Evolutionary conservation across 2,888 invertebrate genomes (phyloP).

Genomic region (Eupithecia tripunctaria): DNA sequence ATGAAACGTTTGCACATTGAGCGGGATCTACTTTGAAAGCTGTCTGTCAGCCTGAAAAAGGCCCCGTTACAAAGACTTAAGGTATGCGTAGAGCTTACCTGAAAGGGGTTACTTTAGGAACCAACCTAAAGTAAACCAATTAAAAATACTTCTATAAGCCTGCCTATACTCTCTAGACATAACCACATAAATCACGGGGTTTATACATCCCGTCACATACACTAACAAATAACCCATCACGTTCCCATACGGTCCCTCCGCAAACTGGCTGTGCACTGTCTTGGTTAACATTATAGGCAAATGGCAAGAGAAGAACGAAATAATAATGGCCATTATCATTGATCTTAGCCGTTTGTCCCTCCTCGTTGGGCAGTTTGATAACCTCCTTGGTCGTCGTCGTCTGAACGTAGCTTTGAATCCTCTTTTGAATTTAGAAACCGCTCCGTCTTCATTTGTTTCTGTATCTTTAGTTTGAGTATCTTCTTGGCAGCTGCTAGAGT

Average conservation of each 20-base stretch:
- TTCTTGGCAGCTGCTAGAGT: conserved; percentile 15
- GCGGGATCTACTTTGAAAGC: too few relatives aligned
- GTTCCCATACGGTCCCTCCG: conserved; percentile 15
- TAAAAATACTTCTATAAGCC: conserved; percentile 34
- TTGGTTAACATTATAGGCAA: conserved; percentile 34
- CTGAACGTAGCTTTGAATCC: conserved; percentile 20
- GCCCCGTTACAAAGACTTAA: too few relatives aligned
- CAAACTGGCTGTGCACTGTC: conserved; percentile 2
- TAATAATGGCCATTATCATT: conserved; percentile 37
- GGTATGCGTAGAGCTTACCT: not conserved
- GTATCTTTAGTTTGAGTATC: not conserved
- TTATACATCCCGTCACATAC: conserved; percentile 31
- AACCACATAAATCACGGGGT: conserved; percentile 40
- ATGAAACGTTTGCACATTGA: too few relatives aligned
- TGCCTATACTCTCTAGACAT: conserved; percentile 41
- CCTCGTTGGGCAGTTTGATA: conserved; percentile 26
- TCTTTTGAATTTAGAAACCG: conserved; percentile 16
- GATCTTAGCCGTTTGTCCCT: conserved; percentile 36
- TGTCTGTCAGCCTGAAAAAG: too few relatives aligned
- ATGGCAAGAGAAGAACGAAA: conserved; percentile 35
- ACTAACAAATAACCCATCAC: conserved; percentile 31
- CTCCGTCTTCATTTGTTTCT: not conserved
- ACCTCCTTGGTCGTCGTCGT: conserved; percentile 14
- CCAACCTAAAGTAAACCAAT: not conserved
- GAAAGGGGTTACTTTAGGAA: not conserved